Evolutionary conservation across 2,888 invertebrate genomes (phyloP).

Genomic region (Aspidapion aeneum): DNA sequence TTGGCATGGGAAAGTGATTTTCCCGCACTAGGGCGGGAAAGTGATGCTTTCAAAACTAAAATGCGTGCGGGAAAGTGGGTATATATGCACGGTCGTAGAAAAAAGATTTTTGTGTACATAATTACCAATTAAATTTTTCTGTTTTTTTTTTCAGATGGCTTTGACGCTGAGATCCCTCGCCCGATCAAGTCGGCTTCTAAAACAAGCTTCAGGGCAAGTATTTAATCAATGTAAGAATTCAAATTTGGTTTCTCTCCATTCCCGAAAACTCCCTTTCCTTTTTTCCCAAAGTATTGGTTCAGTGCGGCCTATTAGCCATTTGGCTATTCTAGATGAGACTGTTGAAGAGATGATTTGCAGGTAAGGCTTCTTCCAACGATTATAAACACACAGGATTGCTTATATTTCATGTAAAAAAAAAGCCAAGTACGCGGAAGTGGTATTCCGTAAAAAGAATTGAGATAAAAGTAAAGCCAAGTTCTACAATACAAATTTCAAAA

Average conservation of each 20-base stretch:
- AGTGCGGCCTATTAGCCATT: constrained; percentile 24
- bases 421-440: too few species aligned
- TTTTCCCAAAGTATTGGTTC: constrained; percentile 2
- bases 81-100: too few species aligned
- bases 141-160: constrained; percentile 27
- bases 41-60: too few species aligned
- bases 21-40: too few species aligned
- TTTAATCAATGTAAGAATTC: constrained; percentile 12
- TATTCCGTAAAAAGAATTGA: too few species aligned
- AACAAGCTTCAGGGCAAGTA: constrained; percentile 18
- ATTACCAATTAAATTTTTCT: too few species aligned
- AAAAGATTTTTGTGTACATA: too few species aligned
- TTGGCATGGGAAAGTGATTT: too few species aligned
- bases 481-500: too few species aligned
- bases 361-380: constrained; percentile 24
- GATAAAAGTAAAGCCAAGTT: too few species aligned
- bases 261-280: neutral
- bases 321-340: constrained; percentile 42
- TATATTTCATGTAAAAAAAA: too few species aligned
- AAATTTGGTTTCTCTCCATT: neutral
- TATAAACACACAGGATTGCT: neutral
- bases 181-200: constrained; percentile 13
- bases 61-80: too few species aligned
- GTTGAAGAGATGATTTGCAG: constrained; percentile 55
- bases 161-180: constrained; percentile 18